Evolutionary conservation across 1,140 invertebrate genomes (phyloP), one percentile per base, ranked within the genome.

Genomic region (Leucophenga varia): DNA sequence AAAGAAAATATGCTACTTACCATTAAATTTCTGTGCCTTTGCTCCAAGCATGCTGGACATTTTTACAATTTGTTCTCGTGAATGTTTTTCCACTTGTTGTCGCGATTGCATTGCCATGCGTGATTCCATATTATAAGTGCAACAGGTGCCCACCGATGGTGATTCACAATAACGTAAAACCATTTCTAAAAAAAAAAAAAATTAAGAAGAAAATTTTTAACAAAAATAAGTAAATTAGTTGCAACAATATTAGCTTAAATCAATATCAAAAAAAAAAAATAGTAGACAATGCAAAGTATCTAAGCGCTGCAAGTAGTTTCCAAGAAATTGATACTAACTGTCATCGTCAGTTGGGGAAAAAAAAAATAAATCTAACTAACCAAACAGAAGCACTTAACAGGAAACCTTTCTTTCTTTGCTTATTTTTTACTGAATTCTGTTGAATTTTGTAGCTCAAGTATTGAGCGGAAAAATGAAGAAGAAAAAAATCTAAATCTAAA

Each of bases 21-120:
- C 75, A 59, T 80, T 79, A 51, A 80, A 79, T 64, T 77, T 78
- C 42, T 65, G 68, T 13, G 79, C 77, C 57, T 79, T 74, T 32
- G 69, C 72, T 38, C 76, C 72, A 22, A 80, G 53, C 21, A 77
- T 47, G 10, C 71, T 68, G 16, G 77, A 72, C 52, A 80, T 57
- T 51, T 77, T 75, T 2, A 57, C 49, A 14, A 79, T 73, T 31
- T 76, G 68, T 16, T 78, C 77, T 56, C 70, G 77, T 16, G 65
- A 65, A 43, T 73, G 65, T 19, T 50, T 53, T 13, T 73, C 70
- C 34, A 74, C 45, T 21, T 74, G 71, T 16, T 64, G 59, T n/a
- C 72, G 64, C 9, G 72, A 74, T 34, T 70, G 64, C 38, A 53
- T 57, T 30, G 72, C 72, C 65, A 75, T 65, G 16, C 65, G 65